These are phyloP conservation scores for Bungarus multicinctus DNA, from an alignment of 2,113 vertebrate species.

Conservation along the genomic window DNA sequence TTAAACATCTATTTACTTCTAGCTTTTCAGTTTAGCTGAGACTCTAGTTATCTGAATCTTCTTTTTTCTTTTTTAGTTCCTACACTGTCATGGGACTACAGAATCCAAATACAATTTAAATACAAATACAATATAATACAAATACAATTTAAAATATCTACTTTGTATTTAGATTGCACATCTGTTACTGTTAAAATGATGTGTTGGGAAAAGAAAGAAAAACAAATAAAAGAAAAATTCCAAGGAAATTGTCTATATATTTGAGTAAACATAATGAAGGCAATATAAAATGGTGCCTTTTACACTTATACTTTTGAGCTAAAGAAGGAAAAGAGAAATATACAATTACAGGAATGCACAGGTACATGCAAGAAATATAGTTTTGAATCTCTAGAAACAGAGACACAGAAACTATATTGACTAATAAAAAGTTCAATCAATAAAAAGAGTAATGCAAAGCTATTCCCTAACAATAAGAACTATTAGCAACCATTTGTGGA, in stretches of 20 bases:
- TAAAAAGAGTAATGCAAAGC: background rate
- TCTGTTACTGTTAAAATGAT: background rate
- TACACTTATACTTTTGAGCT: slow-evolving; percentile 15
- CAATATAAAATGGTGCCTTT: background rate
- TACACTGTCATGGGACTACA: too few relatives aligned
- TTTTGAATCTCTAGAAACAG: background rate
- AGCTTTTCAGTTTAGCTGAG: too few relatives aligned
- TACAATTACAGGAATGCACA: slow-evolving; percentile 11
- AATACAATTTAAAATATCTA: background rate
- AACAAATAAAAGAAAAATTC: background rate
- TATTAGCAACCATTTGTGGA: background rate
- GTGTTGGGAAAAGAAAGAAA: background rate
- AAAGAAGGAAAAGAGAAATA: background rate
- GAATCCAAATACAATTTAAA: background rate
- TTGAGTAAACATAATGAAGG: background rate
- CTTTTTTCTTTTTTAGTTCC: too few relatives aligned
- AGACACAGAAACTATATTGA: background rate
- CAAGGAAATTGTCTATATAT: background rate
- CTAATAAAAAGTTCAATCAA: background rate
- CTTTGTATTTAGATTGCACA: background rate
- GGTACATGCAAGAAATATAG: background rate
- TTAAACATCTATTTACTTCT: too few relatives aligned
- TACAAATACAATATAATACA: background rate
- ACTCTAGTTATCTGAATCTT: too few relatives aligned
- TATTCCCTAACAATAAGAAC: background rate